These are phyloP conservation scores for Channa argus DNA, from an alignment of 2,113 vertebrate species.

Conservation along the genomic window DNA sequence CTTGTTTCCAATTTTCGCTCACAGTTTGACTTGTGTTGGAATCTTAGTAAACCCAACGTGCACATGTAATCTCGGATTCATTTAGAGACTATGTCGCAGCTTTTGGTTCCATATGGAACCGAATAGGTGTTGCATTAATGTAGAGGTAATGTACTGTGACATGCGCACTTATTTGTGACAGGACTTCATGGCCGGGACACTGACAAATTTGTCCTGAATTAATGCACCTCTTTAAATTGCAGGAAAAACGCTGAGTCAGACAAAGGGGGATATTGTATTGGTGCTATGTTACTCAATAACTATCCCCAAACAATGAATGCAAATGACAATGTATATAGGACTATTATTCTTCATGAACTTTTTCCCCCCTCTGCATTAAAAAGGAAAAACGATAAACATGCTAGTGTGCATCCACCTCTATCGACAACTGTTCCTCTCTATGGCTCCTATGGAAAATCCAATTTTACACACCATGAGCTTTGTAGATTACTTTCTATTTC, in stretches of 20 bases:
- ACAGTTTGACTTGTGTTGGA: neutral
- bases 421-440: slow-evolving; percentile 81
- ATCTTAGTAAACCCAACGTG: neutral
- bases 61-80: neutral
- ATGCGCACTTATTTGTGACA: slow-evolving; percentile 36
- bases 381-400: slow-evolving; percentile 73
- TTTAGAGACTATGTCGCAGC: neutral
- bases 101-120: slow-evolving; percentile 31
- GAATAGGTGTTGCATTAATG: slow-evolving; percentile 31
- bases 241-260: slow-evolving; percentile 48
- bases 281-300: slow-evolving; percentile 41
- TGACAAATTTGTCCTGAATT: slow-evolving; percentile 38
- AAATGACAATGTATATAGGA: slow-evolving; percentile 54
- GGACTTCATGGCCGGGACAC: neutral
- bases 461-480: slow-evolving; percentile 85
- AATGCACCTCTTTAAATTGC: slow-evolving; percentile 33
- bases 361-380: slow-evolving; percentile 56
- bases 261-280: slow-evolving; percentile 33
- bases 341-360: slow-evolving; percentile 71
- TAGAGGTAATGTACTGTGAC: slow-evolving; percentile 55
- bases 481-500: slow-evolving; percentile 81
- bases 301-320: slow-evolving; percentile 61
- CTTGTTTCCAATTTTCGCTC: neutral
- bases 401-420: slow-evolving; percentile 73
- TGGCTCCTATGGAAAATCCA: slow-evolving; percentile 83